Evolutionary conservation across 2,113 vertebrate genomes (phyloP).

Genomic region (Stegostoma tigrinum): DNA sequence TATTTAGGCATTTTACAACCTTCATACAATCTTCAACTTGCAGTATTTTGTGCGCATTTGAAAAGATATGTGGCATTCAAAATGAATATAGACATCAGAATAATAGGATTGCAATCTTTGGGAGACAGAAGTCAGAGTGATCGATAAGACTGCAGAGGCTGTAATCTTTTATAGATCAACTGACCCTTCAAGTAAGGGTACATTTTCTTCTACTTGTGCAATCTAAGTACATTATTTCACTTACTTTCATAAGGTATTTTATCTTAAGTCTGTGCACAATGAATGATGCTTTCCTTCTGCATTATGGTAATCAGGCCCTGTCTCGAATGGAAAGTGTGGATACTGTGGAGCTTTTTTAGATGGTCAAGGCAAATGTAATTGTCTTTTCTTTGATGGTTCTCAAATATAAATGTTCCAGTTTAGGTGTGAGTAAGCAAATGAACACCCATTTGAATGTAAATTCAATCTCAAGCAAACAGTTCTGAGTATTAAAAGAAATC

Average conservation of each 20-base stretch:
- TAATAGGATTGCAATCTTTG: constrained; percentile 23
- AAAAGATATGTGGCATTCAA: constrained; percentile 12
- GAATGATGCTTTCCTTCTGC: constrained; percentile 3
- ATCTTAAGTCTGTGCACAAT: background rate
- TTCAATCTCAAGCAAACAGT: background rate
- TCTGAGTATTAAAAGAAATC: background rate
- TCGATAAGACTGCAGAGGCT: background rate
- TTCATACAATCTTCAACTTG: background rate
- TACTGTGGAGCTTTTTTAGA: background rate
- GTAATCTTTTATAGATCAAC: constrained; percentile 36
- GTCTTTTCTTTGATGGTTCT: background rate
- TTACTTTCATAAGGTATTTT: constrained; percentile 30
- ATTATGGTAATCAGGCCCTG: background rate
- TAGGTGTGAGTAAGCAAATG: background rate
- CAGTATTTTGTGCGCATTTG: constrained; percentile 12
- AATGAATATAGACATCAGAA: constrained; percentile 33
- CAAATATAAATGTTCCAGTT: background rate
- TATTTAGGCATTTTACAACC: constrained; percentile 3
- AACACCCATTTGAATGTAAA: constrained; percentile 15
- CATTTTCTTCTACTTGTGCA: background rate
- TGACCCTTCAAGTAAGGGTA: background rate
- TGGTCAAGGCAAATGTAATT: background rate
- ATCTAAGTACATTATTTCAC: constrained; percentile 24
- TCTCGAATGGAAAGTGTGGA: background rate
- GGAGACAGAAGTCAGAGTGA: constrained; percentile 22